phyloP scores from a whole-genome alignment of 64 coral and sea anemone genomes.

The Exaiptasia diaphana region DNA sequence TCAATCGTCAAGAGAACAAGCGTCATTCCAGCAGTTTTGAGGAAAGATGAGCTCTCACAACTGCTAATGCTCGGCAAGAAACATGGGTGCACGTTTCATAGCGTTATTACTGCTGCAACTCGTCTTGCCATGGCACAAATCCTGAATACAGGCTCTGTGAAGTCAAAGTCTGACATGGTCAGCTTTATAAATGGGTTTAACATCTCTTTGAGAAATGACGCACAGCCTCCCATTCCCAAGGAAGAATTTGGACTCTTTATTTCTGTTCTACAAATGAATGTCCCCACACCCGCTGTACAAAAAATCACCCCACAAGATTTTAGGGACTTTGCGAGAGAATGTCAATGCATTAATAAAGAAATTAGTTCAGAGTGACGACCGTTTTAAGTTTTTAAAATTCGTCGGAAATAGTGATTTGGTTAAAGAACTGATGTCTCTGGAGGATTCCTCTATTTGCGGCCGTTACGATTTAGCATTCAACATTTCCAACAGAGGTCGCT shows the following conservation, averaged over 20 bases:
- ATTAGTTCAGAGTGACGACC: background rate
- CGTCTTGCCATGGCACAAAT: constrained; percentile 35
- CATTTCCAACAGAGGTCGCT: constrained; percentile 36
- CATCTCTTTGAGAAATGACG: constrained; percentile 23
- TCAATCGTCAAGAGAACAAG: background rate
- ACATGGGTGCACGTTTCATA: constrained; percentile 37
- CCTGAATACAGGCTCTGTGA: background rate
- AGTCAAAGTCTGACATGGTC: background rate
- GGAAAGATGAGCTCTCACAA: constrained; percentile 3
- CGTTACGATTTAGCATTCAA: constrained; percentile 8
- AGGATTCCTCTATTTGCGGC: too few relatives aligned
- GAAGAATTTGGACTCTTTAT: constrained; percentile 60
- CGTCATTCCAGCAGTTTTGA: background rate
- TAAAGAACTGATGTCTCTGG: background rate
- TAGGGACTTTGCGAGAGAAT: constrained; percentile 66
- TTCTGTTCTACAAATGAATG: constrained; percentile 6
- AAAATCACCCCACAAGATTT: constrained; percentile 15
- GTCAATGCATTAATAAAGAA: too few relatives aligned
- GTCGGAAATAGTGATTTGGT: background rate
- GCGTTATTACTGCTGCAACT: constrained; percentile 38
- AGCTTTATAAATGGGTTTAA: background rate
- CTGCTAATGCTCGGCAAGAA: constrained; percentile 9
- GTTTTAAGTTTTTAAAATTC: background rate
- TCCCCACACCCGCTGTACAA: constrained; percentile 7
- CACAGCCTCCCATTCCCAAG: constrained; percentile 23